A percentile compares a stretch with the other conserved stretches of the same genome.
Conservation (phyloP, 2,888 invertebrate species). For the Pseudococcus jackbeardsleyi region DNA sequence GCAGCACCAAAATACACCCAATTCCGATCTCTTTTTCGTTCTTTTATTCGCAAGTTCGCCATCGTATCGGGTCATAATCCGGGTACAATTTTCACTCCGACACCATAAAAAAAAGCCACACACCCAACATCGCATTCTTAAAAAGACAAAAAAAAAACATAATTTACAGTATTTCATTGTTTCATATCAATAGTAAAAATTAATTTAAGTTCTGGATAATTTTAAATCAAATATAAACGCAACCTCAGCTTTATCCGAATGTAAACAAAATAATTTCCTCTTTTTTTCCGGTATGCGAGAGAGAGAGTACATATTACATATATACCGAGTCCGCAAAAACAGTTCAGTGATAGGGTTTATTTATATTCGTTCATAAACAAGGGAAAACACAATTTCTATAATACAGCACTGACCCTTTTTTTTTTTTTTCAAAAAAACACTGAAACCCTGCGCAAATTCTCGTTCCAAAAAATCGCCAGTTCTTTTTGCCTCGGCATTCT, state of each 20-base stretch:
- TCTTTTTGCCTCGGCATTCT: not conserved
- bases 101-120: too few relatives aligned
- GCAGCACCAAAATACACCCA: too few relatives aligned
- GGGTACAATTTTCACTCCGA: too few relatives aligned
- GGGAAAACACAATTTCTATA: conserved; percentile 56
- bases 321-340: conserved; percentile 38
- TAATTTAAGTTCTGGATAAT: conserved; percentile 45
- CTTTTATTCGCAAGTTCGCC: too few relatives aligned
- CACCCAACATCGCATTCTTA: too few relatives aligned
- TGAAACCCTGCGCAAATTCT: conserved; percentile 35
- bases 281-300: not conserved
- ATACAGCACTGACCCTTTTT: conserved; percentile 50
- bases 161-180: conserved; percentile 50
- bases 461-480: conserved; percentile 36
- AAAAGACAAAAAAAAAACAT: not conserved
- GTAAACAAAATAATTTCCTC: conserved; percentile 51
- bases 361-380: conserved; percentile 58
- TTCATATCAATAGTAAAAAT: conserved; percentile 50
- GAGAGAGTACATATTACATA: not conserved
- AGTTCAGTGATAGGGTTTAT: conserved; percentile 60
- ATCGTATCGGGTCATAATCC: too few relatives aligned
- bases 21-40: too few relatives aligned
- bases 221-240: conserved; percentile 44
- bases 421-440: conserved; percentile 27
- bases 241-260: conserved; percentile 49